Conservation (phyloP, 2,888 invertebrate genomes). For the Microplitis manilae region DNA sequence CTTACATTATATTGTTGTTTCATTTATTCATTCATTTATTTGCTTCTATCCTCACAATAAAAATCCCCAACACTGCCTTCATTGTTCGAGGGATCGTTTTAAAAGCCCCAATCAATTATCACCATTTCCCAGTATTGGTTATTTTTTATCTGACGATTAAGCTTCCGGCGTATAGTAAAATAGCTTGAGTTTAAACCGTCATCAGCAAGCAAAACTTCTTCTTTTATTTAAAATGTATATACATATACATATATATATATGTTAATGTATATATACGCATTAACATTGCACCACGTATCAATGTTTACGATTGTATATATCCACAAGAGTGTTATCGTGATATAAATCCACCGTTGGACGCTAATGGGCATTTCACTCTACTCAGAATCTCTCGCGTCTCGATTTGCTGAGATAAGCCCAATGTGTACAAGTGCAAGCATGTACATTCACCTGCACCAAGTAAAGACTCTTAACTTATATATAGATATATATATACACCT, state of each 20-base stretch:
- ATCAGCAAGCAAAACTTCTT: not conserved
- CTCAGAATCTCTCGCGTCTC: slow-evolving; percentile 38
- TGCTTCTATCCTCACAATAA: not conserved
- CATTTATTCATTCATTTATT: slow-evolving; percentile 24
- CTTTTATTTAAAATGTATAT: not conserved
- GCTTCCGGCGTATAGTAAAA: slow-evolving; percentile 2
- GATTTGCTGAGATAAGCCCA: slow-evolving; percentile 31
- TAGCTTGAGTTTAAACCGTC: slow-evolving; percentile 42
- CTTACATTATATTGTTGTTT: not conserved
- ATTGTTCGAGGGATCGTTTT: not conserved
- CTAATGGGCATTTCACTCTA: slow-evolving; percentile 45
- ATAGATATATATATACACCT: slow-evolving; percentile 29
- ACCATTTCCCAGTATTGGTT: not conserved
- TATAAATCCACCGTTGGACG: slow-evolving; percentile 42
- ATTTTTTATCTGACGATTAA: not conserved
- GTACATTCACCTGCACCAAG: slow-evolving; percentile 35
- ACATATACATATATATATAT: not conserved
- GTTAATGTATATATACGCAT: slow-evolving; percentile 8
- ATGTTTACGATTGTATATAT: slow-evolving; percentile 44
- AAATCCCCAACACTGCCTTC: not conserved
- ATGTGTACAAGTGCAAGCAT: slow-evolving; percentile 33
- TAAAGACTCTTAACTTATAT: not conserved
- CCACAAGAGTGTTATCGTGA: slow-evolving; percentile 39
- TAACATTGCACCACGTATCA: slow-evolving; percentile 36
- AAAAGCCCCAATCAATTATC: not conserved